These are phyloP conservation scores for Drosophila prosaltans DNA, from an alignment of 1,140 invertebrate genomes.

Conservation along the genomic window DNA sequence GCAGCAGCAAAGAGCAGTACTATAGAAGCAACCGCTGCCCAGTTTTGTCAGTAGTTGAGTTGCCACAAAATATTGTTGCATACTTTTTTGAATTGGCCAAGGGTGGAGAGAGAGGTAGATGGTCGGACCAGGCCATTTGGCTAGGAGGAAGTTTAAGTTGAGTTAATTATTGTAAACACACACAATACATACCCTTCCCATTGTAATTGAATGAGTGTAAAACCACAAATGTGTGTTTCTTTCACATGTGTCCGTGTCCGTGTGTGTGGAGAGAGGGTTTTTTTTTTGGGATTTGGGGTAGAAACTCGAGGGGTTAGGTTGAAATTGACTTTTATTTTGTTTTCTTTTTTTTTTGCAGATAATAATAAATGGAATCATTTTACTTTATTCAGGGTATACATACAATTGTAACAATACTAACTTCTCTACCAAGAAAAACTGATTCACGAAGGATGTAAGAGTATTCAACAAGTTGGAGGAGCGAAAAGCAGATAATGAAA, in stretches of 20 bases:
- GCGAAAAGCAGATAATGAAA: too few species aligned
- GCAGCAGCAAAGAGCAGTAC: neutral
- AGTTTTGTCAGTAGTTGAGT: constrained; percentile 20
- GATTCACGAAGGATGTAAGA: too few species aligned
- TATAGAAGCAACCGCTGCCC: constrained; percentile 34
- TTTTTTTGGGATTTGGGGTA: neutral
- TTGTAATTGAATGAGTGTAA: constrained; percentile 20
- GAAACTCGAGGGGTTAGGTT: neutral
- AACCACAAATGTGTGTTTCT: constrained; percentile 24
- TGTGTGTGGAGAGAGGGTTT: neutral
- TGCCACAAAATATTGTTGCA: constrained; percentile 69
- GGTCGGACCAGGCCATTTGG: neutral
- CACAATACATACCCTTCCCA: constrained; percentile 43
- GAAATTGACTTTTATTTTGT: neutral
- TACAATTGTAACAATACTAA: neutral
- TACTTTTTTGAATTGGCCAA: constrained; percentile 48
- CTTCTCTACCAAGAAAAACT: too few species aligned
- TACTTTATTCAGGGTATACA: too few species aligned
- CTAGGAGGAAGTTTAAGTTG: constrained; percentile 62
- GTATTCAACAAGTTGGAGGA: too few species aligned
- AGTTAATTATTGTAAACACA: constrained; percentile 74
- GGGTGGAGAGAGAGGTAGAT: neutral
- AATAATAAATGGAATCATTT: neutral
- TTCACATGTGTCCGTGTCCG: constrained; percentile 4
- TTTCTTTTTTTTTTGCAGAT: neutral